Evolutionary conservation across 2,113 vertebrate genomes (phyloP), one percentile per base, ranked within the genome.

Genomic region (Phyllostomus hastatus): DNA sequence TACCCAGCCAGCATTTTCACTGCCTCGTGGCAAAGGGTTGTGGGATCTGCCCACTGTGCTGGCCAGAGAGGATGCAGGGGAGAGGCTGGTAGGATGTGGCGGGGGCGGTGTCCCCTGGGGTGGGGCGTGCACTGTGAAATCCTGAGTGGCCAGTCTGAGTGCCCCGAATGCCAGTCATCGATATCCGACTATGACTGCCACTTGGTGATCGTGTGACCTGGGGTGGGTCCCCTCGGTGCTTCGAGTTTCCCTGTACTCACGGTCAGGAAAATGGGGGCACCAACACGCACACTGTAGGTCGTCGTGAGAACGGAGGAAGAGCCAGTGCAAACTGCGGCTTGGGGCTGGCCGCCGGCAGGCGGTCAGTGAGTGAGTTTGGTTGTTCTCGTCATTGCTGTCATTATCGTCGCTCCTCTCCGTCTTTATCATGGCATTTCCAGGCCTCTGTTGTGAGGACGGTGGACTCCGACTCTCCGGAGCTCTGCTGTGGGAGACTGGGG

Each of bases 111-210:
- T 78, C 33, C 41, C 38, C 19, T 2, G 14, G 31, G 17, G 35
- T 20, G 8, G 41, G 46, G 43, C 5, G 59, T 31, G 50, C 69
- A 12, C 66, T 28, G 6, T 48, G 92, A 46, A 15, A 19, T 3
- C 2, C 11, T 10, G 14, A 2, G 0, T 11, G 12, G 28, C 38
- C 22, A 2, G 4, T 20, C 57, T 2, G 41, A 28, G 15, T 2
- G 12, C 46, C 4, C 19, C 0, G 4, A 61, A 20, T 17, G 46
- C 28, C 43, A 1, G 15, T 28, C 17, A 2, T 17, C 38, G 1
- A 0, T 31, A 10, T n/a, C 64, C 31, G 33, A 28, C 52, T 5
- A 12, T 5, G 31, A 48, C 20, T 20, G 31, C 10, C 48, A 2
- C 4, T 28, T 17, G n/a, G 88, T 41, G 83, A 38, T 22, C 5